Base-by-base conservation (phyloP, 2,888 invertebrate genomes). In the Thumatha senex region DNA sequence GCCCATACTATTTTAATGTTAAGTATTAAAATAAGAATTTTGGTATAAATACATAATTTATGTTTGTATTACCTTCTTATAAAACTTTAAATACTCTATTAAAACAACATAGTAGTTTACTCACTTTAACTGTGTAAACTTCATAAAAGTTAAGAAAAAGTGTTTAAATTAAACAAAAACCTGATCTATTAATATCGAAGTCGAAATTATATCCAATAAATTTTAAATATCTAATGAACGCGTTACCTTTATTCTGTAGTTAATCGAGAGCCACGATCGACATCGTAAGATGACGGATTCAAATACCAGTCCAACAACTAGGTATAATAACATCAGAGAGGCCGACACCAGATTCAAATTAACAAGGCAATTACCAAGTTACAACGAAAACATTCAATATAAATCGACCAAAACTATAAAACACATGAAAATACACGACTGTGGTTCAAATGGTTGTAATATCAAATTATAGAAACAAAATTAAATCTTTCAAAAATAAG, bases 311-410 rank as follows among this genome's bases (percentile, higher is more conserved):
- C 82, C 70, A 72, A 81, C 85, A 75, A 79, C 78, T 84, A n/a
- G n/a, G n/a, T n/a, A 72, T 58, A 75, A 71, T 67, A 71, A 73
- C 63, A 81, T 89, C 86, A 88, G 85, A 90, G 80, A 72, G 55
- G 69, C 85, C 87, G 88, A 75, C 78, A 63, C 68, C 70, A 74
- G 78, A 78, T 82, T 82, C 78, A 80, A 84, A 87, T 87, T 87
- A 89, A 89, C 88, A 86, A 86, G 84, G 80, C 83, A 89, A 87
- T 89, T 84, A 88, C 83, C 74, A 76, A 70, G 72, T 83, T 84
- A 81, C 81, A 75, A 80, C 67, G 78, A 80, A 84, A 82, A 78
- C 71, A 73, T 73, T 78, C 67, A 66, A 73, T 67, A 48, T 57
- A 52, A 76, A 74, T 70, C 70, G 71, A 63, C 70, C 59, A 53